Conservation (phyloP, 2,113 vertebrate species). For the Paraplagusia blochii region DNA sequence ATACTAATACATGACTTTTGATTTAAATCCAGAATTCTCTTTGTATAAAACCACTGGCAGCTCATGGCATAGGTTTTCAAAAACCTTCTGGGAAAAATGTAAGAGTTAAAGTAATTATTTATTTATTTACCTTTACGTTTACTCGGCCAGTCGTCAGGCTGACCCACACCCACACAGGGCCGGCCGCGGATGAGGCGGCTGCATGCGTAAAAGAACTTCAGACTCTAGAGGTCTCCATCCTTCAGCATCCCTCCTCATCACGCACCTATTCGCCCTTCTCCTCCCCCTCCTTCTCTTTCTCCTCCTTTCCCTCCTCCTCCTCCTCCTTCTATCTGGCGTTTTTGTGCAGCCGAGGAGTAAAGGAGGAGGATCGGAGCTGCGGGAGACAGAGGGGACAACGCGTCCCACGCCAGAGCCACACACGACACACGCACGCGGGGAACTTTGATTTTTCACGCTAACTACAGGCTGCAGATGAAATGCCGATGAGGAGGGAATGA, state of each 20-base stretch:
- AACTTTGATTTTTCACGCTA: constrained; percentile 70
- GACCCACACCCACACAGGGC: not conserved
- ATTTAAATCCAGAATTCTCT: no score
- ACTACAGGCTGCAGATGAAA: constrained; percentile 39
- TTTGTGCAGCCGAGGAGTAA: constrained; percentile 67
- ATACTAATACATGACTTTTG: no score
- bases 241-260: constrained; percentile 71
- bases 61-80: no score
- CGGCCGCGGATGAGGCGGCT: constrained; percentile 3
- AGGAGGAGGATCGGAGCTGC: constrained; percentile 61
- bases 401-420: constrained; percentile 61
- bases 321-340: constrained; percentile 58
- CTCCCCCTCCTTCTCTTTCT: constrained; percentile 46
- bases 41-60: no score
- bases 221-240: constrained; percentile 84
- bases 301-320: constrained; percentile 36
- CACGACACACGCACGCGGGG: constrained; percentile 27
- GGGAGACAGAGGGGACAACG: constrained; percentile 64
- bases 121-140: no score
- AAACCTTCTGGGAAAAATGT: no score
- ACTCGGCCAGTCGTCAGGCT: not conserved
- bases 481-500: constrained; percentile 48
- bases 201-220: constrained; percentile 64
- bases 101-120: no score
- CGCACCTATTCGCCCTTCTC: constrained; percentile 48